phyloP scores from a whole-genome alignment of 2,797 vertebrate genomes.

The Molossus alvarezi region DNA sequence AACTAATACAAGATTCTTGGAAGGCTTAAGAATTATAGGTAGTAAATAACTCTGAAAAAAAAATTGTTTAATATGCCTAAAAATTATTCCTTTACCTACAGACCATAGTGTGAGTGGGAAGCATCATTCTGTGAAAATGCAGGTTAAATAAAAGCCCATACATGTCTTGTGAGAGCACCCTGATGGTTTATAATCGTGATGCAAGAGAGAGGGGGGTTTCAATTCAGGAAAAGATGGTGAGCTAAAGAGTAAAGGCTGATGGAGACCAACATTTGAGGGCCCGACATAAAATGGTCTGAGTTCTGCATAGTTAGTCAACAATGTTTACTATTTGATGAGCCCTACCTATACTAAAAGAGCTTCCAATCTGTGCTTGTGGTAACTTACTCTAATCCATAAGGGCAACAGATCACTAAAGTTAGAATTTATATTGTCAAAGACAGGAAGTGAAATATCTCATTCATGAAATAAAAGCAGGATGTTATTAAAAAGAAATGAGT shows the following conservation, averaged over 20 bases:
- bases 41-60: background rate
- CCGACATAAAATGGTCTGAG: background rate
- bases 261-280: background rate
- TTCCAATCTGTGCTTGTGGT: background rate
- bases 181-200: background rate
- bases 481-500: conserved; percentile 27
- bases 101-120: background rate
- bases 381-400: background rate
- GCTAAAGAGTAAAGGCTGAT: background rate
- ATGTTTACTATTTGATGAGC: background rate
- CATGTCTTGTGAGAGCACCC: background rate
- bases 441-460: background rate
- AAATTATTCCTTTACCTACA: background rate
- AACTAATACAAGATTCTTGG: background rate
- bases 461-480: background rate
- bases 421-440: background rate
- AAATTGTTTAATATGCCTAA: background rate
- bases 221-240: background rate
- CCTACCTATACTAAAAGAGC: background rate
- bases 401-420: background rate
- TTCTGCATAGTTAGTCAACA: background rate
- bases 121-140: background rate
- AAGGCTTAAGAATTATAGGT: background rate
- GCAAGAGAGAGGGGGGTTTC: background rate
- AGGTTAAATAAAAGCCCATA: background rate